phyloP scores from a whole-genome alignment of 2,888 invertebrate genomes.

The Anoplius nigerrimus region DNA sequence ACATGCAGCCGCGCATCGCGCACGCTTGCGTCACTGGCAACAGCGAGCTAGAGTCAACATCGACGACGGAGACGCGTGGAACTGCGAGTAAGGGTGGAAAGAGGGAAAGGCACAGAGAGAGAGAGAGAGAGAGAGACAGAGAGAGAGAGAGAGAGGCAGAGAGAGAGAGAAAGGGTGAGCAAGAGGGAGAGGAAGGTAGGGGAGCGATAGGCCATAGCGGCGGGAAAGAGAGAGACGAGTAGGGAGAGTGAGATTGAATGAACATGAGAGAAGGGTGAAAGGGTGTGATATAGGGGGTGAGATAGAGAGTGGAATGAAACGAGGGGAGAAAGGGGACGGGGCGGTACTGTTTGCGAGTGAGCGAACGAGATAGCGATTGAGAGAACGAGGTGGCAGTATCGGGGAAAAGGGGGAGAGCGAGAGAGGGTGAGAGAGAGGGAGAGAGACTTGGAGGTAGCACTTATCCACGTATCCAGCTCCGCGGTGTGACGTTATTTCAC shows the following conservation, averaged over 20 bases:
- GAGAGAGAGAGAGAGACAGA: conserved; percentile 6
- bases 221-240: conserved; percentile 27
- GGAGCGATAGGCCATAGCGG: conserved; percentile 12
- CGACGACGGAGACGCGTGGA: conserved; percentile 22
- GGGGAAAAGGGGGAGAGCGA: neutral
- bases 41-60: neutral
- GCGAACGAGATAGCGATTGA: conserved; percentile 3
- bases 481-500: conserved; percentile 68
- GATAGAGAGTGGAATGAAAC: conserved; percentile 17
- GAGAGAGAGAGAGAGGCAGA: conserved; percentile 27
- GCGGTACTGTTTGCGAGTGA: conserved; percentile 1
- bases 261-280: too few relatives aligned
- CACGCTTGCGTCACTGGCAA: neutral
- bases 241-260: conserved; percentile 6
- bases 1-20: conserved; percentile 35
- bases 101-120: neutral
- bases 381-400: conserved; percentile 3
- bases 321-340: conserved; percentile 10
- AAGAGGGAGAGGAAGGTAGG: neutral
- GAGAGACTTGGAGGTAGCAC: conserved; percentile 40
- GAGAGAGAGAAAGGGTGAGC: neutral
- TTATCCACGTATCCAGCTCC: conserved; percentile 51
- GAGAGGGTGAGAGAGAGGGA: conserved; percentile 11
- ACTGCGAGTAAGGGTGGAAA: conserved; percentile 4
- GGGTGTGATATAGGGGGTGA: too few relatives aligned